A percentile compares a stretch with the other conserved stretches of the same genome.
These are phyloP conservation scores for Leucophenga montana DNA, from an alignment of 2,888 invertebrate genomes.

Conservation along the genomic window DNA sequence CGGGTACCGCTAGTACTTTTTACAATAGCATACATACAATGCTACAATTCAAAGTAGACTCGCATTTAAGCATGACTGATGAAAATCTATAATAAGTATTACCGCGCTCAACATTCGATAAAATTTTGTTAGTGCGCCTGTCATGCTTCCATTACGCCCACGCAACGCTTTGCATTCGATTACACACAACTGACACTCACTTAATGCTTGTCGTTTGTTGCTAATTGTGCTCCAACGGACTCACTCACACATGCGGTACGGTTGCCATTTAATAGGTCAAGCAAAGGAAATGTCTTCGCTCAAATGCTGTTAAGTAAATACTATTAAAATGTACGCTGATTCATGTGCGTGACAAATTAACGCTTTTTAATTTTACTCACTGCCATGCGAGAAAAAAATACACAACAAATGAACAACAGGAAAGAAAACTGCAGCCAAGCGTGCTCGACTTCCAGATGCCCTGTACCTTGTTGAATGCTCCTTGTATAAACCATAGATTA, in stretches of 20 bases:
- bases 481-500: too few species aligned
- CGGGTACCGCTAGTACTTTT: too few species aligned
- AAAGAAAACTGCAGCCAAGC: too few species aligned
- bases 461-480: too few species aligned
- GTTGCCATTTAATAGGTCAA: constrained; percentile 51
- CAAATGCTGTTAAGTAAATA: constrained; percentile 12
- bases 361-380: constrained; percentile 68
- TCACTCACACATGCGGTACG: constrained; percentile 9
- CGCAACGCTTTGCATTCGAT: constrained; percentile 26
- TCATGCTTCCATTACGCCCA: constrained; percentile 56
- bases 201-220: constrained; percentile 63
- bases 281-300: constrained; percentile 47
- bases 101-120: too few species aligned
- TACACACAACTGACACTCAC: constrained; percentile 51
- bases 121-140: constrained; percentile 23
- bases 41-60: too few species aligned
- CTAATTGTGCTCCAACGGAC: constrained; percentile 18
- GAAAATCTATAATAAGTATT: too few species aligned
- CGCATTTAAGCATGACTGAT: too few species aligned
- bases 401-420: constrained; percentile 46
- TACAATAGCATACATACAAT: too few species aligned
- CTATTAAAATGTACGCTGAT: constrained; percentile 28
- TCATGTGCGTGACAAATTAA: constrained; percentile 69
- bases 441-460: too few species aligned
- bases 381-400: constrained; percentile 37